Evolutionary conservation across 1,140 invertebrate species (phyloP), one percentile per base, ranked within the genome.

Genomic region (Bombus balteatus): DNA sequence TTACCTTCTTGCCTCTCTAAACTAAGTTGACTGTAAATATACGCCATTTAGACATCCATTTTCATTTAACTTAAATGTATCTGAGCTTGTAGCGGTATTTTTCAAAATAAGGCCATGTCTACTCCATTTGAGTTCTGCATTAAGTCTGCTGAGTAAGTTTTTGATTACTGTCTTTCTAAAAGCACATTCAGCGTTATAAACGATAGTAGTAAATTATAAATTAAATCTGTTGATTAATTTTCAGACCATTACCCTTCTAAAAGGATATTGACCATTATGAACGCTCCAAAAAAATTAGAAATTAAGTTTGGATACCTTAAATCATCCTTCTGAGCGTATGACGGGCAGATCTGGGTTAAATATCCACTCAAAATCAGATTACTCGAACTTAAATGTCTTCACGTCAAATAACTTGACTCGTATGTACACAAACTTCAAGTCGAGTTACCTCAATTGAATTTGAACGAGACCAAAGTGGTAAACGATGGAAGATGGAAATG

Each of bases 311-410:
- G 59, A 1, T 12, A 28, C 9, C 28, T n/a, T 62, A n/a, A 13
- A 62, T 62, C 28, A 59, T 12, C 3, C 25, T 13, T 62, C 28
- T n/a, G 59, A 5, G 28, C 10, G 59, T 13, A 62, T n/a, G 59
- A n/a, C 28, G 4, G 59, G 9, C 59, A 62, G 28, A 62, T 62
- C 10, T 62, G 28, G 59, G 59, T 62, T 62, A n/a, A 62, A 62
- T 62, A 62, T 62, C 59, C 59, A 62, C 28, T 62, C 59, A n/a
- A n/a, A 62, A 62, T 62, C 59, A n/a, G 59, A 62, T 62, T 62
- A 62, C 28, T n/a, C 59, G 12, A 62, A 62, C 59, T 62, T n/a
- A n/a, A 62, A 62, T 22, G 59, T 28, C 59, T 62, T 62, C 59
- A 28, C 59, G 59, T 62, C 59, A 62, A 62, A 62, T 62, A 62